Conservation (phyloP, 1,140 invertebrate species). For the Formica selysi region DNA sequence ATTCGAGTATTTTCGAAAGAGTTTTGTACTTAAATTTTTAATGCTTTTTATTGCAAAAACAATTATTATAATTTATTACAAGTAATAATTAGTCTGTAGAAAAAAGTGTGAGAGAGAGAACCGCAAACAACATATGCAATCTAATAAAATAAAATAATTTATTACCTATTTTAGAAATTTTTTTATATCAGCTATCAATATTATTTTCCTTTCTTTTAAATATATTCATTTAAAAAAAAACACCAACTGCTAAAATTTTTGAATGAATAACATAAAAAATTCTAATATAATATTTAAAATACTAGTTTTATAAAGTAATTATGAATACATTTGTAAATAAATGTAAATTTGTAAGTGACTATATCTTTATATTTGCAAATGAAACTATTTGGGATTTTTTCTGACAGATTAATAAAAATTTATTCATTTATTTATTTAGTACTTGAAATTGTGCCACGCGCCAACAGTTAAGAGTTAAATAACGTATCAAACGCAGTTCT, state of each 20-base stretch:
- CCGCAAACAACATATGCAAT: not conserved
- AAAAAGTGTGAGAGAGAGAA: not conserved
- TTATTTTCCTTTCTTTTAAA: not conserved
- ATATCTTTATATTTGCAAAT: not conserved
- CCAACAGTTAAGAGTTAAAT: not conserved
- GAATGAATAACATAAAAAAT: too few species aligned
- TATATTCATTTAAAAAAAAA: not conserved
- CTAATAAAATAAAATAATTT: not conserved
- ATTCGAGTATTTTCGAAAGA: conserved; percentile 41
- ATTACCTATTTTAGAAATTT: conserved; percentile 5
- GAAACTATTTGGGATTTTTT: not conserved
- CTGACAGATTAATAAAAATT: not conserved
- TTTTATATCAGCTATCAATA: too few species aligned
- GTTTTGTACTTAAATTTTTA: conserved; percentile 23
- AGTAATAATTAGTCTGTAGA: not conserved
- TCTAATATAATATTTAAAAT: too few species aligned
- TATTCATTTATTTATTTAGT: not conserved
- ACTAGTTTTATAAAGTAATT: too few species aligned
- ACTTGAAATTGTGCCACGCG: not conserved
- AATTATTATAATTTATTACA: not conserved
- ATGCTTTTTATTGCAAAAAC: not conserved
- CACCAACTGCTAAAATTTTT: too few species aligned
- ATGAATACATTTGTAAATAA: too few species aligned
- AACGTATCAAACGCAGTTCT: not conserved
- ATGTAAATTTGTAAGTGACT: too few species aligned